Evolutionary conservation across 2,113 vertebrate genomes (phyloP).

Genomic region (Aplodontia rufa): DNA sequence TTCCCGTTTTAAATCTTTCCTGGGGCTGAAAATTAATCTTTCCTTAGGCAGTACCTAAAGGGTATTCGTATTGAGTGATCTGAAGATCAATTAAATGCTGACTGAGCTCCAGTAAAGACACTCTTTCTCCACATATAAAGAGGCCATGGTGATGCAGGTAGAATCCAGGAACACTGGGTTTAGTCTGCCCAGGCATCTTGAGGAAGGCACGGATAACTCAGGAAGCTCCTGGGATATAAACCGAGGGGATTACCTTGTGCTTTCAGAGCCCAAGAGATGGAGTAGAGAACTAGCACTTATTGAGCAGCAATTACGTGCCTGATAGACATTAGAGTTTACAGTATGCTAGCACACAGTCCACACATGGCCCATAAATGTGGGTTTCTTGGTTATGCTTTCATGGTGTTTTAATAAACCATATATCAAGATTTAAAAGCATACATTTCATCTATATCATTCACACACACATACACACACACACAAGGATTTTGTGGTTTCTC

Average conservation of each 20-base stretch:
- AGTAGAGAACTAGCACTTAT: neutral
- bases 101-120: conserved; percentile 63
- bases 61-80: conserved; percentile 71
- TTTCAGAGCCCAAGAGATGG: neutral
- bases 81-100: conserved; percentile 75
- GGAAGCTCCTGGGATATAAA: neutral
- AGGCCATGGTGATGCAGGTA: neutral
- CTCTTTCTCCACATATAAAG: conserved; percentile 49
- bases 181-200: neutral
- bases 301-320: neutral
- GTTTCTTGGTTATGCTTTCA: neutral
- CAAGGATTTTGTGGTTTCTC: neutral
- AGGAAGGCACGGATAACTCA: neutral
- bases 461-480: neutral
- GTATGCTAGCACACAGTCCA: neutral
- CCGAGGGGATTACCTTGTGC: neutral
- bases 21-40: conserved; percentile 79
- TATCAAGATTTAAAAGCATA: neutral
- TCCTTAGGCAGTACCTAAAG: conserved; percentile 81
- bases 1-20: conserved; percentile 76
- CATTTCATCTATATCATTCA: neutral
- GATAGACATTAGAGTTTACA: neutral
- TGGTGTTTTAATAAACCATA: neutral
- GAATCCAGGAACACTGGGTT: neutral
- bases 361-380: neutral